A percentile compares a stretch with the other conserved stretches of the same genome.
Conservation (phyloP, 2,888 invertebrate genomes). For the Eugnorisma glareosa region DNA sequence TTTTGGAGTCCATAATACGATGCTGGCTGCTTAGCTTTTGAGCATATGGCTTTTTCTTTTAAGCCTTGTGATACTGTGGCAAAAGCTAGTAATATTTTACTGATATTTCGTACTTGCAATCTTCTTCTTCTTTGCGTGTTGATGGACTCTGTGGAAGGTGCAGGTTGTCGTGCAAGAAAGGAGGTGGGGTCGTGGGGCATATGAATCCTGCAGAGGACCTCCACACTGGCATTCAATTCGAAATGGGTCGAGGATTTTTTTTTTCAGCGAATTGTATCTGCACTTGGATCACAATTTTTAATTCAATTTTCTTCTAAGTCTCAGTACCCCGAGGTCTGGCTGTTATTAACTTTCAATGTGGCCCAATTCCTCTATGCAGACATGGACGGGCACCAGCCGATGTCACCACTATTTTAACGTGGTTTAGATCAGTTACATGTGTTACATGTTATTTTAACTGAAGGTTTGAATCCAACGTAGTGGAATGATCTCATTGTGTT, state of each 20-base stretch:
- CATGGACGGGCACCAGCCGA: slow-evolving; percentile 40
- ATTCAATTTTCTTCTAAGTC: slow-evolving; percentile 64
- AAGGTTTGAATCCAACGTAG: slow-evolving; percentile 24
- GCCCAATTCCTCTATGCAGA: slow-evolving; percentile 62
- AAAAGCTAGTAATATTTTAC: too few species aligned
- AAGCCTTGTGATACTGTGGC: too few species aligned
- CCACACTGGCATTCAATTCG: neutral
- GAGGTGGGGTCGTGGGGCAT: neutral
- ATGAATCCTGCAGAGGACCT: neutral
- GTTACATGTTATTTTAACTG: neutral
- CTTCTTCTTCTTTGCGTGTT: too few species aligned
- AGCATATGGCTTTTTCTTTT: too few species aligned
- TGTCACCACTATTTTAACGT: slow-evolving; percentile 17
- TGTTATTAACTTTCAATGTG: slow-evolving; percentile 73
- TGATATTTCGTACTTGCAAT: too few species aligned
- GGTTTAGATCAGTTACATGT: slow-evolving; percentile 43
- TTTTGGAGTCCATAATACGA: too few species aligned
- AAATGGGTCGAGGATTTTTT: neutral
- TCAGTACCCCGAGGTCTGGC: slow-evolving; percentile 17
- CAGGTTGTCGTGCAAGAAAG: neutral
- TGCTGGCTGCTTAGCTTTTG: too few species aligned
- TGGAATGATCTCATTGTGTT: slow-evolving; percentile 20
- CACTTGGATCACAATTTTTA: slow-evolving; percentile 53
- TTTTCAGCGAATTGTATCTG: neutral
- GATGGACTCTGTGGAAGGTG: neutral